Base-by-base conservation (phyloP, 2,888 invertebrate species). In the Thymelicus sylvestris region DNA sequence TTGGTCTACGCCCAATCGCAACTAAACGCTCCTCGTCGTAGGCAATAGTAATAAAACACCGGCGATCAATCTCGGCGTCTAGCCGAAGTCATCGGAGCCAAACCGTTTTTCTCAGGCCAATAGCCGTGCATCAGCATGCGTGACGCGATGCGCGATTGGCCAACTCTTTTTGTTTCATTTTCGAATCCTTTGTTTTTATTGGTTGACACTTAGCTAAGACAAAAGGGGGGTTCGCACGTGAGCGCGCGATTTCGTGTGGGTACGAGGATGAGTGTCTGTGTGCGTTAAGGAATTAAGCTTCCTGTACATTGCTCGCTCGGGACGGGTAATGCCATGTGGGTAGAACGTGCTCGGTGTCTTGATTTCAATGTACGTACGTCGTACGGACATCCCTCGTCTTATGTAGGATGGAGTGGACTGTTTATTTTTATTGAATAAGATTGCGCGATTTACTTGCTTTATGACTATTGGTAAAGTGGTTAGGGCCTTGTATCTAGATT, bases 151-250 rank as follows among this genome's bases (percentile, higher is more conserved):
- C 85, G 86, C 90, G 86, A 93, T 93, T 93, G 93, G 93, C 88
- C 88, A 80, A 80, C 88, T 88, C 91, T 93, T 93, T 93, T 93
- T 93, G 93, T 93, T 92, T 90, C 89, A 91, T 92, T 92, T 93
- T 91, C 86, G 87, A 90, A 90, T 92, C 93, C 93, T 93, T 93
- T 93, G 93, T 93, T 93, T 93, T 93, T 93, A 93, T 93, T 93
- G 93, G 93, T 93, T 93, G 93, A 93, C 93, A 93, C 93, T 93
- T 93, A 92, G 90, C 91, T 93, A 93, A 93, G 93, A 93, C 93
- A 93, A 93, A 92, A 93, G 93, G 93, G 92, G 88, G 90, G 86
- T 81, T 79, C 76, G 79, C 75, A 89, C 91, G 92, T 80, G 92
- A 89, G 83, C 79, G 85, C 84, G 63, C 38, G 31, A 86, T 87